These are phyloP conservation scores for Muntiacus muntjak DNA, from an alignment of 2,113 vertebrate genomes.

Conservation along the genomic window DNA sequence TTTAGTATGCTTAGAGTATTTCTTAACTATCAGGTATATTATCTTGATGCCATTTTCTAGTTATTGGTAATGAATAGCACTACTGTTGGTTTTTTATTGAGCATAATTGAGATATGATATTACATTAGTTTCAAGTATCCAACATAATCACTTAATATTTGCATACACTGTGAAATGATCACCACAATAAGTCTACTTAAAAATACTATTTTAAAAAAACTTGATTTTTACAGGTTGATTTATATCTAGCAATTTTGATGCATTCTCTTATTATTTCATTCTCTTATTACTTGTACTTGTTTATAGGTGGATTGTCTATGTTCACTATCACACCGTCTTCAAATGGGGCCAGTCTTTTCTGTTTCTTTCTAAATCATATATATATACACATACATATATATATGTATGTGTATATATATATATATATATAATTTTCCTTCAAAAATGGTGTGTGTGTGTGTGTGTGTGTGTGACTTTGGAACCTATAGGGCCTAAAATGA, in stretches of 20 bases:
- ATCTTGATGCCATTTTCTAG: constrained; percentile 3
- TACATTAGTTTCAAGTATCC: not conserved
- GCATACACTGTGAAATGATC: not conserved
- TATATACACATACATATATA: not conserved
- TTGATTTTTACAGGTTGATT: not conserved
- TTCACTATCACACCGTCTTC: not conserved
- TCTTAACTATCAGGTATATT: not conserved
- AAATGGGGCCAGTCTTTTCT: not conserved
- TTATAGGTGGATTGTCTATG: not conserved
- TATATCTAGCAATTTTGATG: not conserved
- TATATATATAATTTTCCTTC: not conserved
- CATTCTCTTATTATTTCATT: not conserved
- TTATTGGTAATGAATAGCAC: not conserved
- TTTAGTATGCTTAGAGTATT: not conserved
- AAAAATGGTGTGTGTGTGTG: not conserved
- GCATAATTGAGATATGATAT: not conserved
- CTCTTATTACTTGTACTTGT: not conserved
- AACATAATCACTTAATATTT: not conserved
- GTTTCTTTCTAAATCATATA: not conserved
- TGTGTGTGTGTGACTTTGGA: not conserved
- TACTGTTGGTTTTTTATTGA: not conserved
- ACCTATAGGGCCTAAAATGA: not conserved
- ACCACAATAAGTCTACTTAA: not conserved
- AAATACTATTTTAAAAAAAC: not conserved
- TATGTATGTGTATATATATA: too few species aligned